Evolutionary conservation across 1,140 invertebrate genomes (phyloP).

Genomic region (Uloborus diversus): DNA sequence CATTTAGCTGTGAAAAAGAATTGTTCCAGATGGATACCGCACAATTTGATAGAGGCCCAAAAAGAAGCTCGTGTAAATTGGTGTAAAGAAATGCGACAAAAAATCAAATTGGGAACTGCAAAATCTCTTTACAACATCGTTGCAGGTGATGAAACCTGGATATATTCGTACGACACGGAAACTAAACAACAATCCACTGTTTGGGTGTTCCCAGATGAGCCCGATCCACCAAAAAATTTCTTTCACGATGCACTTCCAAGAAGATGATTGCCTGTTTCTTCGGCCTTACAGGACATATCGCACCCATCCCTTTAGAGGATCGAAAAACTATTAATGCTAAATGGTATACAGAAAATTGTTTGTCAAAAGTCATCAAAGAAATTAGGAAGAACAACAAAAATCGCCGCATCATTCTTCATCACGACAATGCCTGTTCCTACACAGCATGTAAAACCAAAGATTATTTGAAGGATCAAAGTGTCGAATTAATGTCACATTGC

Average conservation of each 20-base stretch:
- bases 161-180: constrained; percentile 45
- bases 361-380: constrained; percentile 8
- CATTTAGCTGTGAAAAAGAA: constrained; percentile 59
- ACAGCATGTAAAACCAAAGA: neutral
- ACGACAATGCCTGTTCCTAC: neutral
- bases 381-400: constrained; percentile 5
- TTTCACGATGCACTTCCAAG: constrained; percentile 59
- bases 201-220: constrained; percentile 62
- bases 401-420: neutral
- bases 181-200: constrained; percentile 56
- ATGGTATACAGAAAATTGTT: constrained; percentile 58
- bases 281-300: constrained; percentile 21
- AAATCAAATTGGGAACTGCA: constrained; percentile 49
- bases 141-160: constrained; percentile 53
- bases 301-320: constrained; percentile 58
- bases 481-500: neutral
- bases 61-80: neutral
- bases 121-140: constrained; percentile 40
- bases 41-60: neutral
- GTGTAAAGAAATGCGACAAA: neutral
- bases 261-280: constrained; percentile 59
- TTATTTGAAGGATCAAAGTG: neutral
- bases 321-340: constrained; percentile 59
- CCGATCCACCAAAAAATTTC: constrained; percentile 62
- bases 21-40: constrained; percentile 32